Conservation (phyloP, 92 coral and sea anemone species). For the Desmophyllum pertusum region DNA sequence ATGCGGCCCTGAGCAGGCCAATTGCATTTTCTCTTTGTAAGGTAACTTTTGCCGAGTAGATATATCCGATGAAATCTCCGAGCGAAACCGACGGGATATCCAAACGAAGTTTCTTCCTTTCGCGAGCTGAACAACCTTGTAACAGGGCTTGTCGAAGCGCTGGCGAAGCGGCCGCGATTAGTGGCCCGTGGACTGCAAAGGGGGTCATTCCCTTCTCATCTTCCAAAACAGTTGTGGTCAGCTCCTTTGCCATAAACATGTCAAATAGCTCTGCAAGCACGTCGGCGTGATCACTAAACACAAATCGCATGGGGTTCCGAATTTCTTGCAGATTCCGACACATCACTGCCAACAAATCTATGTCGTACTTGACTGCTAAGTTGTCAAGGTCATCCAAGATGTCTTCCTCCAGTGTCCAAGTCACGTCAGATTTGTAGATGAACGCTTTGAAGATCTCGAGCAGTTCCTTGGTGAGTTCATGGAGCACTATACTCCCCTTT, state of each 20-base stretch:
- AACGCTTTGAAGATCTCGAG: constrained; percentile 48
- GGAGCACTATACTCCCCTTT: constrained; percentile 1
- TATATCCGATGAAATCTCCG: constrained; percentile 33
- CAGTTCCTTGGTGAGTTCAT: constrained; percentile 25
- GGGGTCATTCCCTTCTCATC: constrained; percentile 27
- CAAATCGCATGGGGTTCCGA: constrained; percentile 3
- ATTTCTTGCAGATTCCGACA: constrained; percentile 31
- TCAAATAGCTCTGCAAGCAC: constrained; percentile 30
- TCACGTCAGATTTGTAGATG: constrained; percentile 50
- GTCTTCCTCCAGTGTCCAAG: constrained; percentile 37
- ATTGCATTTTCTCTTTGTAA: constrained; percentile 33
- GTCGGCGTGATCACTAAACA: constrained; percentile 14
- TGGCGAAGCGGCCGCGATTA: constrained; percentile 58
- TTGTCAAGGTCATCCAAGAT: constrained; percentile 39
- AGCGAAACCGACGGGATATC: constrained; percentile 9
- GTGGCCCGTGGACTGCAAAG: constrained; percentile 38
- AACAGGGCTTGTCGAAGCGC: constrained; percentile 8
- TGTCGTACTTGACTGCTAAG: constrained; percentile 42
- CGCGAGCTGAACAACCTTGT: not conserved
- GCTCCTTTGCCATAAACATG: constrained; percentile 34
- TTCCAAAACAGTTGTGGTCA: constrained; percentile 46
- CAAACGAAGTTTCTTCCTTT: constrained; percentile 16
- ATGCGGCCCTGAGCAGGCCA: constrained; percentile 40
- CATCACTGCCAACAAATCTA: constrained; percentile 23
- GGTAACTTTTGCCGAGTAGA: constrained; percentile 68